Percentiles rank a stretch among this genome's conserved stretches.
phyloP scores from a whole-genome alignment of 2,888 invertebrate genomes.

The Apamea crenata region DNA sequence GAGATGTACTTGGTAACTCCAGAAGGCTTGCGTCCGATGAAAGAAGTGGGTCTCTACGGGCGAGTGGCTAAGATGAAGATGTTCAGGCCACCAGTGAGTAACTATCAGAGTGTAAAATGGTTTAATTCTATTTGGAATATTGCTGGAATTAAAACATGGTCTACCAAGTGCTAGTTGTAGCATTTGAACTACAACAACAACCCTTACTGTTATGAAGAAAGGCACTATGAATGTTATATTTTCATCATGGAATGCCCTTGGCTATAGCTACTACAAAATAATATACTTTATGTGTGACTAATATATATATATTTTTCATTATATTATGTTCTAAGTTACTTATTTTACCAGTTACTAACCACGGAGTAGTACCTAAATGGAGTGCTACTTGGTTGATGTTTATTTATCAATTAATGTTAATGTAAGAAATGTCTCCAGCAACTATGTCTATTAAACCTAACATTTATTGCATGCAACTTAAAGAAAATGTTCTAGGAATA shows the following conservation, averaged over 20 bases:
- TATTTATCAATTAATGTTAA: not conserved
- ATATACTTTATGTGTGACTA: not conserved
- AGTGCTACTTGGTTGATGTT: not conserved
- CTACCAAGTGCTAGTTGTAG: not conserved
- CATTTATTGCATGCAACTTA: not conserved
- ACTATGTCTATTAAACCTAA: not conserved
- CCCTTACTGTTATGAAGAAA: not conserved
- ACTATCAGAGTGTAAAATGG: slow-evolving; percentile 30
- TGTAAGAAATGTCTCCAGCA: too few species aligned
- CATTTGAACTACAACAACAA: not conserved
- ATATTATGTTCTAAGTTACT: not conserved
- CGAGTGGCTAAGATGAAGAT: slow-evolving; percentile 98
- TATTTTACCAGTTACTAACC: not conserved
- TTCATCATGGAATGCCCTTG: not conserved
- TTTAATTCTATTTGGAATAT: not conserved
- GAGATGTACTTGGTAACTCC: slow-evolving; percentile 99
- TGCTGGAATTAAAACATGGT: not conserved
- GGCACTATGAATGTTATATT: not conserved
- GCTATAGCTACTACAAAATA: not conserved
- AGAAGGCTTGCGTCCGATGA: slow-evolving; percentile 97
- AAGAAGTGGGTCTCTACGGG: slow-evolving; percentile 98
- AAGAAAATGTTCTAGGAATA: not conserved
- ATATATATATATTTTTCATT: not conserved
- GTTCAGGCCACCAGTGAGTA: slow-evolving; percentile 95
- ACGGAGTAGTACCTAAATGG: too few species aligned